Percentiles rank a stretch among this genome's conserved stretches.
These are phyloP conservation scores for Phoxinus phoxinus DNA, from an alignment of 2,113 vertebrate species.

Conservation along the genomic window DNA sequence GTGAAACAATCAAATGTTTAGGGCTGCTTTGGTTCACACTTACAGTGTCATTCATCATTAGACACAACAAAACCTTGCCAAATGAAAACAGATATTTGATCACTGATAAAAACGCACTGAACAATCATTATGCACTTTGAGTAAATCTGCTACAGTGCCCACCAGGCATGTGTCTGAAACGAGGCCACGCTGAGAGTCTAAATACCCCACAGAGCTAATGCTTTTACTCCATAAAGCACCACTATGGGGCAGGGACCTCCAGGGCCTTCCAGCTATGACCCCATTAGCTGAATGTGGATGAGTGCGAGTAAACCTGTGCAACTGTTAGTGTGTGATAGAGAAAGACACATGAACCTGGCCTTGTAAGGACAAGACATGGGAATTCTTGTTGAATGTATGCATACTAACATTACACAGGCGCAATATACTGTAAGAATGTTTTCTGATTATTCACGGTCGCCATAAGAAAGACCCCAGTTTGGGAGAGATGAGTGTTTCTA, in stretches of 20 bases:
- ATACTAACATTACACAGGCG: not conserved
- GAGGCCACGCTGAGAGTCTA: not conserved
- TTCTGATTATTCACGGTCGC: not conserved
- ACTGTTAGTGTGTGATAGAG: slow-evolving; percentile 34
- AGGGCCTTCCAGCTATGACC: slow-evolving; percentile 46
- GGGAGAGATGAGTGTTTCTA: slow-evolving; percentile 34
- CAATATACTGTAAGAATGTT: not conserved
- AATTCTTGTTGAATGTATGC: not conserved
- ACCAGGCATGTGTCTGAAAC: not conserved
- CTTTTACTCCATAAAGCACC: slow-evolving; percentile 16
- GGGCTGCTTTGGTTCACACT: not conserved
- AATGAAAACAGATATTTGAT: not conserved
- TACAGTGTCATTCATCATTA: not conserved
- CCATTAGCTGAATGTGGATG: slow-evolving; percentile 63
- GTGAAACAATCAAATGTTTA: not conserved
- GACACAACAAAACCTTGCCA: slow-evolving; percentile 2
- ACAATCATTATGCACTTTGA: not conserved
- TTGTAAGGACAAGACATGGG: not conserved
- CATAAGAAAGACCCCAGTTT: slow-evolving; percentile 15
- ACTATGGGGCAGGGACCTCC: slow-evolving; percentile 17
- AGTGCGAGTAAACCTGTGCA: not conserved
- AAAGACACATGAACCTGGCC: not conserved
- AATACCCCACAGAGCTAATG: slow-evolving; percentile 38
- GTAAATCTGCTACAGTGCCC: not conserved
- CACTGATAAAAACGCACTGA: not conserved